Base-by-base conservation (phyloP, 2,113 vertebrate species). In the Mastomys coucha region DNA sequence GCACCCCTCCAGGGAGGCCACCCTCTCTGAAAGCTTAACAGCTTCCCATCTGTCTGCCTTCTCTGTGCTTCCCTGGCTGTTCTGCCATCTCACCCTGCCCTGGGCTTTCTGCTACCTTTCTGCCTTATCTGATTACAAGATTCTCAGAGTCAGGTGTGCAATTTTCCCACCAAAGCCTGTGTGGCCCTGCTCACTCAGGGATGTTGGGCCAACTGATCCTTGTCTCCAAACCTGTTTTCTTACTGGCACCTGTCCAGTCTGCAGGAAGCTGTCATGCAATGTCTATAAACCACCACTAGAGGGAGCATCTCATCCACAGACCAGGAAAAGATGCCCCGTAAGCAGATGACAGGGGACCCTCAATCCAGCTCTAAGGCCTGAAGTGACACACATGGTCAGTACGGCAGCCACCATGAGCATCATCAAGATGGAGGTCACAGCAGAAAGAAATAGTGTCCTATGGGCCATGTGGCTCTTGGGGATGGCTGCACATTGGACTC, bases 261-360 rank as follows among this genome's bases (percentile, higher is more conserved):
- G 49, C 36, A 39, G n/a, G 91, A 91, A 89, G 36, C 51, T 49
- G 33, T 20, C 49, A 7, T 2, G 49, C 53, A 53, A 53, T 91
- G 60, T 81, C 24, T 60, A 2, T 0, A 7, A 45, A 9, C 31
- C 73, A 82, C 98, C 98, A 89, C 98, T 98, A 98, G 98, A 98
- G 98, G 98, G 99, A 97, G 98, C 97, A 36, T 81, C 91, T 96
- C 49, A 85, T 39, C 94, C 98, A 97, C 91, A 88, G 67, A 96
- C 76, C 72, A 28, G 39, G 31, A 91, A 91, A 36, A 70, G 31
- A 90, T n/a, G 39, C 24, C 31, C 16, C 39, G 11, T 0, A 5
- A 26, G 65, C 17, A 31, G 24, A 45, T 45, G 45, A 56, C 16
- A 26, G 51, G 49, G 76, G 20, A 33, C 7, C 4, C 12, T 51